Conservation (phyloP, 2,113 vertebrate genomes). For the Anas platyrhynchos region DNA sequence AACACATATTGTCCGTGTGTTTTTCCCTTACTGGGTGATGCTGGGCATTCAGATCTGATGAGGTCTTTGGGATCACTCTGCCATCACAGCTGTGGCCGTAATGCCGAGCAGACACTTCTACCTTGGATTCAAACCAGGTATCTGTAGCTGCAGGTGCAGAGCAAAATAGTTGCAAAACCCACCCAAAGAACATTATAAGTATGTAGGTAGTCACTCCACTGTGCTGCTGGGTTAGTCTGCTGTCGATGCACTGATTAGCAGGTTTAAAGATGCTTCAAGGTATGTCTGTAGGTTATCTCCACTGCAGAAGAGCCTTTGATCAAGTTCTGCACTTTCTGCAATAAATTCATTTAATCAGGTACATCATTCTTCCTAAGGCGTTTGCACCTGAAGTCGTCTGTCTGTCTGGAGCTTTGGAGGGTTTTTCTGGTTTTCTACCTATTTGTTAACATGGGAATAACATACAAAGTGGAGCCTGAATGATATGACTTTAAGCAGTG, state of each 20-base stretch:
- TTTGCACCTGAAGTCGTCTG: neutral
- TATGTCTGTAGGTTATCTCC: neutral
- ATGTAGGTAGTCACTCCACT: neutral
- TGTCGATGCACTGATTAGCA: neutral
- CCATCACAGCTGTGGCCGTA: neutral
- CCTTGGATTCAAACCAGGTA: neutral
- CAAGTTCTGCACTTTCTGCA: neutral
- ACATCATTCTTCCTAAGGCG: neutral
- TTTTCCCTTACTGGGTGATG: neutral
- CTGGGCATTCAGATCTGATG: neutral
- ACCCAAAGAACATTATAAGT: neutral
- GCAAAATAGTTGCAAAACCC: neutral
- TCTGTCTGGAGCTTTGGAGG: neutral
- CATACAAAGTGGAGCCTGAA: neutral
- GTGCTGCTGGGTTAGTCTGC: neutral
- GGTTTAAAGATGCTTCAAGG: neutral
- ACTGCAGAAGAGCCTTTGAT: neutral
- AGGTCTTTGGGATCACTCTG: neutral
- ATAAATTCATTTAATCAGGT: neutral
- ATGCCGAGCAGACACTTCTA: neutral
- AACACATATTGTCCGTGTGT: neutral
- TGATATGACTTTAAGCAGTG: neutral
- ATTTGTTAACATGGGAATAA: slow-evolving; percentile 22
- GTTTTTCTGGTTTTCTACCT: neutral
- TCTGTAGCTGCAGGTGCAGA: neutral